Percentiles rank a stretch among this genome's conserved stretches.
phyloP scores from a whole-genome alignment of 2,113 vertebrate genomes.

The Grallaria varia region DNA sequence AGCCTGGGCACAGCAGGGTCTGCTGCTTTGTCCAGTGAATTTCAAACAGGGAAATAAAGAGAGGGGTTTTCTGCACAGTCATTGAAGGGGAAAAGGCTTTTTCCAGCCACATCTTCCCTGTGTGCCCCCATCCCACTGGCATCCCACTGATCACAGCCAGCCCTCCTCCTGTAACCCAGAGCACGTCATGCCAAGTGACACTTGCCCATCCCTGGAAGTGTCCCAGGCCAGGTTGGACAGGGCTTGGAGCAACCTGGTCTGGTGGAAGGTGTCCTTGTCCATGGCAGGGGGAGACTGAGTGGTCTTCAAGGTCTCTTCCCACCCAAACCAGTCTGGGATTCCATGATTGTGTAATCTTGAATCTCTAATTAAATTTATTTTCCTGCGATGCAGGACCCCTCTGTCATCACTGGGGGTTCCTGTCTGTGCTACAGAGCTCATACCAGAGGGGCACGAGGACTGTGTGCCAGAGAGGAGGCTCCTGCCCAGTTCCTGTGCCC shows the following conservation, averaged over 20 bases:
- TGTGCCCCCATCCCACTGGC: accelerated
- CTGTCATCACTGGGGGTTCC: neutral
- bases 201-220: neutral
- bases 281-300: neutral
- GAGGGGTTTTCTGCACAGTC: neutral
- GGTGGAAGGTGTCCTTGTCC: neutral
- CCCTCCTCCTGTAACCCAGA: neutral
- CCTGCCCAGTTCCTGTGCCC: accelerated
- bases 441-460: neutral
- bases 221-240: neutral
- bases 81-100: neutral
- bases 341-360: neutral
- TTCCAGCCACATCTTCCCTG: neutral
- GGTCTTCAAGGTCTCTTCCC: neutral
- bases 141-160: neutral
- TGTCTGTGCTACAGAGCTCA: accelerated
- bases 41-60: neutral
- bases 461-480: accelerated
- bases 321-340: neutral
- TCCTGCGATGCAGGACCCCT: neutral
- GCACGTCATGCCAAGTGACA: neutral
- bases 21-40: neutral
- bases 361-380: neutral
- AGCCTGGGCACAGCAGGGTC: neutral
- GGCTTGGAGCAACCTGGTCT: neutral